Conservation (phyloP, 1,140 invertebrate genomes). For the Drosophila ohnishii region DNA sequence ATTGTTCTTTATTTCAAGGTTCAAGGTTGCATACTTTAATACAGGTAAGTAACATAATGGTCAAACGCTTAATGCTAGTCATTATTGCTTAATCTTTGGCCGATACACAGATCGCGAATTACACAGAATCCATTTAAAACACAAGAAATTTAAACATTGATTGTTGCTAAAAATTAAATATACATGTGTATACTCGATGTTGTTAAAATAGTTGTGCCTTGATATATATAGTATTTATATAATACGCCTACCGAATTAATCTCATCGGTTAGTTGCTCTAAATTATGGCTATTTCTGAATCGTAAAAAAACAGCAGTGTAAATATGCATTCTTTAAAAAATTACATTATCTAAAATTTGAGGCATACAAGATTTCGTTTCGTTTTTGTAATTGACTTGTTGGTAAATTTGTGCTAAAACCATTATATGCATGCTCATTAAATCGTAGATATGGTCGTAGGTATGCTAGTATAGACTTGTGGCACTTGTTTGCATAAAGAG, state of each 20-base stretch:
- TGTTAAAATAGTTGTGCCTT: slow-evolving; percentile 20
- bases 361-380: slow-evolving; percentile 35
- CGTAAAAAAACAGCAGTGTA: slow-evolving; percentile 43
- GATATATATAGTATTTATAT: slow-evolving; percentile 17
- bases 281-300: slow-evolving; percentile 54
- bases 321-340: slow-evolving; percentile 38
- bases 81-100: slow-evolving; percentile 81
- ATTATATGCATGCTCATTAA: slow-evolving; percentile 4
- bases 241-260: slow-evolving; percentile 27
- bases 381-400: slow-evolving; percentile 56
- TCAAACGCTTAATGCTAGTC: slow-evolving; percentile 59
- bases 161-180: slow-evolving; percentile 37
- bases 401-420: slow-evolving; percentile 49
- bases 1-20: background rate
- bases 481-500: slow-evolving; percentile 74
- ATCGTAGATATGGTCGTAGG: slow-evolving; percentile 34
- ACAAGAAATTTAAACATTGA: slow-evolving; percentile 45
- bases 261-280: slow-evolving; percentile 31
- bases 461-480: slow-evolving; percentile 52
- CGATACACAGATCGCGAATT: slow-evolving; percentile 75
- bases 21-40: background rate
- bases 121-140: slow-evolving; percentile 53
- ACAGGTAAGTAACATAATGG: slow-evolving; percentile 6
- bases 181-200: background rate
- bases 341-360: slow-evolving; percentile 49